Conservation (phyloP, 2,888 invertebrate species). For the Cecidostiba fungosa region DNA sequence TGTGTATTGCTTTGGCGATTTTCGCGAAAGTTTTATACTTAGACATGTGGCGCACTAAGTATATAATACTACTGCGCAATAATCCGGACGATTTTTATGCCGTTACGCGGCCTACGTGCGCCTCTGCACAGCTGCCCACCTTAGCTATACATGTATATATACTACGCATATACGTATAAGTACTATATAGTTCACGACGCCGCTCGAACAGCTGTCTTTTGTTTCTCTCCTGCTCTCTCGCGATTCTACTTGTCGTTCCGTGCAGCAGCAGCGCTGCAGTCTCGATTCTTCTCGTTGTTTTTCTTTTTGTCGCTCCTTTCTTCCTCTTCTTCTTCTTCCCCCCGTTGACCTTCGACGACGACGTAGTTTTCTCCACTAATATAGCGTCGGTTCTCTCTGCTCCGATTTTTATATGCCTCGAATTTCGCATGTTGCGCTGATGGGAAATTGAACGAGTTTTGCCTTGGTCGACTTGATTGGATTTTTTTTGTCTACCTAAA, state of each 20-base stretch:
- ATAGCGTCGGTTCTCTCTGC: neutral
- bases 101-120: neutral
- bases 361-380: neutral
- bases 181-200: neutral
- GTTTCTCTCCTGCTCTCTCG: conserved; percentile 42
- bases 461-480: neutral
- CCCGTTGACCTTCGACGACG: neutral
- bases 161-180: no score
- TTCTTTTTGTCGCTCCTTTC: neutral
- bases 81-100: neutral
- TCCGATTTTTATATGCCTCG: neutral
- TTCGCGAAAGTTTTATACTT: neutral
- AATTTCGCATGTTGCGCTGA: neutral
- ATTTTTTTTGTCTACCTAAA: neutral
- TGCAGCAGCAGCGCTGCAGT: neutral
- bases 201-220: conserved; percentile 64
- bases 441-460: neutral
- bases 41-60: neutral
- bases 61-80: neutral
- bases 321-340: neutral
- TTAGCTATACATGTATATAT: neutral
- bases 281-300: conserved; percentile 9
- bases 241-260: neutral
- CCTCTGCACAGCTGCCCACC: neutral
- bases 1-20: no score